These are phyloP conservation scores for Octodon degus DNA, from an alignment of 2,113 vertebrate species.

Conservation along the genomic window DNA sequence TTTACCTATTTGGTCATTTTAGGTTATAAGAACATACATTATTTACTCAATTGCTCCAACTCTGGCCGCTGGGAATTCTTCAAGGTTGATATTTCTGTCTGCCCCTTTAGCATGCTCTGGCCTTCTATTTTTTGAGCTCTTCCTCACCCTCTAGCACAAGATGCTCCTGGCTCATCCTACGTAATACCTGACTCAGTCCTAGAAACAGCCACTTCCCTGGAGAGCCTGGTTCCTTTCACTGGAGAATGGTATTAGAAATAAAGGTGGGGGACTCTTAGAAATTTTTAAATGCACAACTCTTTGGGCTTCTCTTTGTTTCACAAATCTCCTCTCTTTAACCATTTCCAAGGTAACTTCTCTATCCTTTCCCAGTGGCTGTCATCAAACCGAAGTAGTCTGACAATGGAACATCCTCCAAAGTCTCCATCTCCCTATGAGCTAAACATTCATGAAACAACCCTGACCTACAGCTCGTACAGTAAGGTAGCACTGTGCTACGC, in stretches of 20 bases:
- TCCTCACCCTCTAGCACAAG: not conserved
- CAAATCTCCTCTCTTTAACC: not conserved
- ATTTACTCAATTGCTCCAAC: slow-evolving; percentile 7
- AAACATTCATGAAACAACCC: not conserved
- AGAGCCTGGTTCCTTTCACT: not conserved
- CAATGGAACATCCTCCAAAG: not conserved
- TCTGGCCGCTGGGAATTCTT: not conserved
- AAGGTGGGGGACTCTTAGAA: not conserved
- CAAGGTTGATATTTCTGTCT: not conserved
- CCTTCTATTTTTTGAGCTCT: not conserved
- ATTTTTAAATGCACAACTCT: not conserved
- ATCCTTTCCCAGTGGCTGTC: not conserved
- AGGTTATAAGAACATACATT: not conserved
- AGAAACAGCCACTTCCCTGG: not conserved
- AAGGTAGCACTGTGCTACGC: accelerated
- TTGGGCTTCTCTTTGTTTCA: not conserved
- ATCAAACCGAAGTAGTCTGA: not conserved
- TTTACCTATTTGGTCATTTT: slow-evolving; percentile 17
- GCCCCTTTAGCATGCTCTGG: not conserved
- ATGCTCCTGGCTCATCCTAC: not conserved
- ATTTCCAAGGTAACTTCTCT: not conserved
- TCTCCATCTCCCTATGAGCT: accelerated
- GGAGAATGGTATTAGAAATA: not conserved
- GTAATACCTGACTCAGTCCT: not conserved
- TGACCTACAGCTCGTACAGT: not conserved